A percentile compares a stretch with the other conserved stretches of the same genome.
phyloP scores from a whole-genome alignment of 2,113 vertebrate species.

The Mirza zaza region DNA sequence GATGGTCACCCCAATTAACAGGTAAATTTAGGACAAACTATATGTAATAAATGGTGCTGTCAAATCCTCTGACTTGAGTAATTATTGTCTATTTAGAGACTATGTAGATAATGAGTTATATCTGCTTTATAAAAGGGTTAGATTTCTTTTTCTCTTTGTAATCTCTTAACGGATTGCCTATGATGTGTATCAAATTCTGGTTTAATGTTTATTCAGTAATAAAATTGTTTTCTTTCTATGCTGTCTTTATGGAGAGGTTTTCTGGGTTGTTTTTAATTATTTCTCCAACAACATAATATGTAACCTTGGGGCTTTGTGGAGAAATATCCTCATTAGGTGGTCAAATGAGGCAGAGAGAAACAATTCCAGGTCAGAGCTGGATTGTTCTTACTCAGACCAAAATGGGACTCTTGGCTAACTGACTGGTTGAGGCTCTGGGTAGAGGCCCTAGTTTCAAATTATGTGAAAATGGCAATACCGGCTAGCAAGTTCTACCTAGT shows the following conservation, averaged over 20 bases:
- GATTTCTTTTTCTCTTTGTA: neutral
- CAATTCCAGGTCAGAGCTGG: neutral
- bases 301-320: neutral
- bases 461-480: neutral
- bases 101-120: neutral
- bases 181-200: neutral
- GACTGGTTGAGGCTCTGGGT: neutral
- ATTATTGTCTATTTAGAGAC: neutral
- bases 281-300: neutral
- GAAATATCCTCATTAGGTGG: neutral
- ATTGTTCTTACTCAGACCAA: neutral
- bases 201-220: neutral
- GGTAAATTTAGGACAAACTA: conserved; percentile 29
- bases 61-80: neutral
- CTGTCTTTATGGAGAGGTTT: neutral
- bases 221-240: neutral
- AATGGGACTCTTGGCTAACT: neutral
- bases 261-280: neutral
- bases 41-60: neutral
- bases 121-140: neutral
- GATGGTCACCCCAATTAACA: conserved; percentile 2
- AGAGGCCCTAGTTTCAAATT: neutral
- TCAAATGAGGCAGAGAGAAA: neutral
- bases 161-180: neutral
- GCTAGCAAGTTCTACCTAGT: neutral